These are phyloP conservation scores for Tenthredo distinguenda DNA, from an alignment of 2,888 invertebrate genomes.

Conservation along the genomic window DNA sequence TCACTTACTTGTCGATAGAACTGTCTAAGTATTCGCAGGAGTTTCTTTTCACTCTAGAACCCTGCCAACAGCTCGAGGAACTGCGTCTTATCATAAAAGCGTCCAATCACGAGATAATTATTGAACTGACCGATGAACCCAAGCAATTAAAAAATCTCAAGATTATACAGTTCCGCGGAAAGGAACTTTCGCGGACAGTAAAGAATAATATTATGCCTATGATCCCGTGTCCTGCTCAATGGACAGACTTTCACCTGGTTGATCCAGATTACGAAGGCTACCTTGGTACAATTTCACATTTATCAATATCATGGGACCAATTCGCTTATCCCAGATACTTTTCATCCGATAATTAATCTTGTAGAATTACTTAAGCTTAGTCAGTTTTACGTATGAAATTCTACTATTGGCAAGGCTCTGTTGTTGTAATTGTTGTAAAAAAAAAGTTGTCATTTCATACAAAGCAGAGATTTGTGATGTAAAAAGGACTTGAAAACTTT, in stretches of 20 bases:
- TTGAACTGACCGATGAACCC: neutral
- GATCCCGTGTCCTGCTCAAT: neutral
- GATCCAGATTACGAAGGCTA: neutral
- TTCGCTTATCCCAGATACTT: no score
- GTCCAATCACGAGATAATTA: no score
- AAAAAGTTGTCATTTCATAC: no score
- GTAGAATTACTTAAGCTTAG: no score
- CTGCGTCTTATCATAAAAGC: neutral
- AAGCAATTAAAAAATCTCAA: neutral
- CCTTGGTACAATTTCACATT: neutral
- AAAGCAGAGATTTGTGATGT: neutral
- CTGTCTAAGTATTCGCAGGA: neutral
- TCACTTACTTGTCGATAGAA: neutral
- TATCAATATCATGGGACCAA: no score
- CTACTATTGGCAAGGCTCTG: no score
- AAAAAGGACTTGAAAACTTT: no score
- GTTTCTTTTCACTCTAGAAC: neutral
- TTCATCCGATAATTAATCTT: no score
- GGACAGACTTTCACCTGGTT: neutral
- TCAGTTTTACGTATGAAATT: no score
- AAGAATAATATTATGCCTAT: neutral
- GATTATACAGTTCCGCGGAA: neutral
- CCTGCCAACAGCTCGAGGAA: slow-evolving; percentile 8
- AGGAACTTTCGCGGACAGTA: neutral
- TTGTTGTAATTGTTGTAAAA: no score